These are phyloP conservation scores for Microctenopoma steveboyesi DNA, from an alignment of 2,797 vertebrate genomes.

Conservation along the genomic window DNA sequence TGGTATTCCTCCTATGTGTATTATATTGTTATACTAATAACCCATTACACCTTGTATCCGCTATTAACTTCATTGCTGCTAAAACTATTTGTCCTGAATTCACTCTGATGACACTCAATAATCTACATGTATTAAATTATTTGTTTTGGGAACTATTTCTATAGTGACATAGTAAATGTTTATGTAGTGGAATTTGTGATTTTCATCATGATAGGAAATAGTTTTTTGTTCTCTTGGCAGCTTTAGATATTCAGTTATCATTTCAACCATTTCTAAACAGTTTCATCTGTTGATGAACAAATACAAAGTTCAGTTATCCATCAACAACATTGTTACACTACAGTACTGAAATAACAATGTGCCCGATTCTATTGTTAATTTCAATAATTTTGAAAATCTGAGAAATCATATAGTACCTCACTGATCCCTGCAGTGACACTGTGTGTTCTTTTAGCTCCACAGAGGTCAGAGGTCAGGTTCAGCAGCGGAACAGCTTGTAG, in stretches of 20 bases:
- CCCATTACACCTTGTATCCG: no score
- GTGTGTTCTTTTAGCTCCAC: constrained; percentile 29
- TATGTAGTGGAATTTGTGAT: background rate
- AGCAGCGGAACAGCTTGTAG: constrained; percentile 61
- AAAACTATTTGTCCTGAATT: no score
- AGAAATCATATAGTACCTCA: constrained; percentile 23
- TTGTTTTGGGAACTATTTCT: no score
- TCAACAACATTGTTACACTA: background rate
- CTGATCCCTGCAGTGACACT: constrained; percentile 44
- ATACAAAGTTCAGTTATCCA: constrained; percentile 10
- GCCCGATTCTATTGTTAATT: background rate
- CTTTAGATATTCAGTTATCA: background rate
- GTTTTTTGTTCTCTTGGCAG: constrained; percentile 1
- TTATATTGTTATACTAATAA: no score
- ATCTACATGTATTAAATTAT: no score
- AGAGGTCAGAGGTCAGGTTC: constrained; percentile 71
- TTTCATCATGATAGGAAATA: background rate
- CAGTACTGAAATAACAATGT: background rate
- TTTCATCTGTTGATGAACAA: constrained; percentile 11
- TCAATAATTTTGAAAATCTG: constrained; percentile 2
- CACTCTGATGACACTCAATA: no score
- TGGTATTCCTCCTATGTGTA: no score
- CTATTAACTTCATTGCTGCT: no score
- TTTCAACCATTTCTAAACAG: constrained; percentile 8
- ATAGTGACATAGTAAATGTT: no score